Conservation (phyloP, 2,888 invertebrate genomes). For the Ochropleura plecta region DNA sequence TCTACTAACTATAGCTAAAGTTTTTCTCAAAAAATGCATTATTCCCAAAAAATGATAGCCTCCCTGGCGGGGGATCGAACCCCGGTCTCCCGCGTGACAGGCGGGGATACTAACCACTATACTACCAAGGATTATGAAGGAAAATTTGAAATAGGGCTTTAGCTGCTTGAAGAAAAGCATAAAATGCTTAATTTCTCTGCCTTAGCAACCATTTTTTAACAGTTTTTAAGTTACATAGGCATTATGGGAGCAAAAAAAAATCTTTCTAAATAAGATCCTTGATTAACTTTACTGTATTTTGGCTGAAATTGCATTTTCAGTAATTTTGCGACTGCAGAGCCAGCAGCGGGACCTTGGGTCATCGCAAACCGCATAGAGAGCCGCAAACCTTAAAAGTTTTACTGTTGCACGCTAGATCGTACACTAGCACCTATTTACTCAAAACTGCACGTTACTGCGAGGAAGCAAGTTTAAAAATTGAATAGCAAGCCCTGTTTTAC, state of each 20-base stretch:
- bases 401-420: constrained; percentile 21
- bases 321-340: constrained; percentile 10
- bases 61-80: constrained; percentile 68
- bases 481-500: neutral
- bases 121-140: constrained; percentile 69
- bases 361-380: constrained; percentile 1
- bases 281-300: neutral
- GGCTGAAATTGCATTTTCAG: neutral
- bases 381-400: constrained; percentile 11
- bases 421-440: neutral
- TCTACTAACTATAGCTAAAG: too few relatives aligned
- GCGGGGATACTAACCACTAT: constrained; percentile 91
- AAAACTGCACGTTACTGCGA: neutral
- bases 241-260: neutral
- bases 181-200: neutral
- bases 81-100: constrained; percentile 89
- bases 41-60: neutral
- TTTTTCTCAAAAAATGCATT: neutral
- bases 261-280: too few relatives aligned
- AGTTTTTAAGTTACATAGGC: neutral
- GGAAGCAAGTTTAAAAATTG: constrained; percentile 4
- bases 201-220: neutral
- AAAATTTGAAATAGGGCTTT: neutral
- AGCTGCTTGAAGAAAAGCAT: neutral
- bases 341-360: neutral